Conservation (phyloP, 1,140 invertebrate species). For the Theocolax elegans region DNA sequence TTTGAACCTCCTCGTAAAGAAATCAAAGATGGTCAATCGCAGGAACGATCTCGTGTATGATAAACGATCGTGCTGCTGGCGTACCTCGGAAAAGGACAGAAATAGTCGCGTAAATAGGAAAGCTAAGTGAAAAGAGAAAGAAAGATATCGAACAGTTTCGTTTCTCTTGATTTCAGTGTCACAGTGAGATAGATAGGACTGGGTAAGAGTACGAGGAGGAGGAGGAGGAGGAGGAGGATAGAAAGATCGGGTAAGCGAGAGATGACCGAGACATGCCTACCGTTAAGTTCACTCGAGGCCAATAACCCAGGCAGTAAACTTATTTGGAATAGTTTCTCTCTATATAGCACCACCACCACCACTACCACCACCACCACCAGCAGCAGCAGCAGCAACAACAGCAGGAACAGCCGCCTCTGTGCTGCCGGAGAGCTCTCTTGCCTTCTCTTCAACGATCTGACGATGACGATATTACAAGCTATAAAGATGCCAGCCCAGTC, state of each 20-base stretch:
- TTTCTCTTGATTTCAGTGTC: conserved; percentile 40
- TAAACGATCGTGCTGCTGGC: too few species aligned
- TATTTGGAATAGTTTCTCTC: conserved; percentile 40
- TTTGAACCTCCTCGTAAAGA: too few species aligned
- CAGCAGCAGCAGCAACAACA: not conserved
- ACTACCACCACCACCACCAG: not conserved
- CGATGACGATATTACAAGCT: conserved; percentile 26
- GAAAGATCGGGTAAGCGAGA: not conserved
- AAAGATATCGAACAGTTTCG: conserved; percentile 14
- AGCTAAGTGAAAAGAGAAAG: too few species aligned
- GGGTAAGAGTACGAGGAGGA: too few species aligned
- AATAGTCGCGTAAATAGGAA: too few species aligned
- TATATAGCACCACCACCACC: not conserved
- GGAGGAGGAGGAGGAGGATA: not conserved
- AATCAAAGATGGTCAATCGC: too few species aligned
- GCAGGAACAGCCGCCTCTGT: not conserved
- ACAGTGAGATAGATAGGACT: not conserved
- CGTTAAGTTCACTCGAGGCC: conserved; percentile 45
- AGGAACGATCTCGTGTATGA: too few species aligned
- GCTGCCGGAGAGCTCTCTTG: not conserved
- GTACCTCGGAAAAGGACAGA: too few species aligned
- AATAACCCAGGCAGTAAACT: conserved; percentile 43
- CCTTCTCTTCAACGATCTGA: not conserved
- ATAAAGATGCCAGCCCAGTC: not conserved
- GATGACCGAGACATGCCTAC: conserved; percentile 19